phyloP scores from a whole-genome alignment of 2,797 vertebrate species.

The Cetoscarus ocellatus region DNA sequence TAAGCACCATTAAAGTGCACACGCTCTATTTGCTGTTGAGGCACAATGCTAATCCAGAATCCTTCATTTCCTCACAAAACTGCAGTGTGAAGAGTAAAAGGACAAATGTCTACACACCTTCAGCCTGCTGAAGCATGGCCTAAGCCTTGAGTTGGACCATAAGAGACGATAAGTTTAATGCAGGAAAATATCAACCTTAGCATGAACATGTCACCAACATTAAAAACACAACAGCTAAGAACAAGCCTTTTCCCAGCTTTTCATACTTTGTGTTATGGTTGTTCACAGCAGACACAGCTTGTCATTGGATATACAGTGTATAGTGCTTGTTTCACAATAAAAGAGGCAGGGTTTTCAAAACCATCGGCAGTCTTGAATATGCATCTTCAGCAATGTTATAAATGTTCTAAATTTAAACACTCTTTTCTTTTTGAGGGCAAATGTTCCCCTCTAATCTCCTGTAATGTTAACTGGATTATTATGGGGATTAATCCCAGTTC shows the following conservation, averaged over 20 bases:
- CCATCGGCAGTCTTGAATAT: not conserved
- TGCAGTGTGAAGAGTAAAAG: no score
- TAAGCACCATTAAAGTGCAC: no score
- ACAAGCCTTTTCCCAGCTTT: not conserved
- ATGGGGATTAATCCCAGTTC: not conserved
- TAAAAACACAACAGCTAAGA: not conserved
- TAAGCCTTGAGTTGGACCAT: no score
- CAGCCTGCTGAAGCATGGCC: no score
- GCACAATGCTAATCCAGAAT: no score
- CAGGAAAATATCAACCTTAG: no score
- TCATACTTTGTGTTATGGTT: not conserved
- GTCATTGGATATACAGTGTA: not conserved
- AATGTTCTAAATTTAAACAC: constrained; percentile 3
- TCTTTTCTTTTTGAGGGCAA: not conserved
- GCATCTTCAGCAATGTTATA: not conserved
- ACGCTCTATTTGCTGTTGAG: no score
- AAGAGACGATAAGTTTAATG: no score
- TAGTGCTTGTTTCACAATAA: no score
- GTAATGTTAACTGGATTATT: constrained; percentile 8
- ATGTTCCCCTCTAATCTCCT: not conserved
- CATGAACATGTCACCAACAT: no score
- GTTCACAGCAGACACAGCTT: not conserved
- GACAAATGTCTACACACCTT: no score
- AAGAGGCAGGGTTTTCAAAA: not conserved
- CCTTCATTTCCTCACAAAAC: no score